A percentile compares a stretch with the other conserved stretches of the same genome.
These are phyloP conservation scores for Cheirogaleus medius DNA, from an alignment of 2,113 vertebrate species.

Conservation along the genomic window DNA sequence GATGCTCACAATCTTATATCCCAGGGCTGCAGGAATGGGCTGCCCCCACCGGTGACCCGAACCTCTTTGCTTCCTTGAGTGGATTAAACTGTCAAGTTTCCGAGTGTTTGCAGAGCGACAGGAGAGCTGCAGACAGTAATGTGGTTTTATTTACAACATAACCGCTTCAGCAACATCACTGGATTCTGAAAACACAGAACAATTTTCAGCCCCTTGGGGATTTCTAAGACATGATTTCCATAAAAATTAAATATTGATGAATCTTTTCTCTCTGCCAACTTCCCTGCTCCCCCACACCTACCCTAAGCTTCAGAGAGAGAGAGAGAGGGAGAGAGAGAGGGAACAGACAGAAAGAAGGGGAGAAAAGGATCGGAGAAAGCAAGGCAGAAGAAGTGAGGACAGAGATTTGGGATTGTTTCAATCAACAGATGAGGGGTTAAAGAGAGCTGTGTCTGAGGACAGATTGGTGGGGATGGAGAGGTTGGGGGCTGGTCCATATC, in stretches of 20 bases:
- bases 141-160: constrained; percentile 78
- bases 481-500: too few species aligned
- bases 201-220: constrained; percentile 68
- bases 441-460: background rate
- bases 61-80: constrained; percentile 57
- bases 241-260: constrained; percentile 79
- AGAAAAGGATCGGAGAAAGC: background rate
- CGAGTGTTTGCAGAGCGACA: constrained; percentile 7
- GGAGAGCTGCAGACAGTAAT: constrained; percentile 70
- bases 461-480: background rate
- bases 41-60: background rate
- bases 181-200: constrained; percentile 76
- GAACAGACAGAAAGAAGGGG: background rate
- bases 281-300: background rate
- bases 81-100: constrained; percentile 72
- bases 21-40: background rate
- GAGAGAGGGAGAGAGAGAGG: background rate
- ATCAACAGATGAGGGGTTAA: background rate
- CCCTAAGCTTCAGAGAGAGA: background rate
- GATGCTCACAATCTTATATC: background rate
- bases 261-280: constrained; percentile 64
- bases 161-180: constrained; percentile 61
- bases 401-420: background rate
- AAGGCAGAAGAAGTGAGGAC: background rate
- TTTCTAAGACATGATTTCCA: constrained; percentile 73